A percentile compares a stretch with the other conserved stretches of the same genome.
These are phyloP conservation scores for Parnassius glacialis DNA, from an alignment of 2,888 invertebrate genomes.

Conservation along the genomic window DNA sequence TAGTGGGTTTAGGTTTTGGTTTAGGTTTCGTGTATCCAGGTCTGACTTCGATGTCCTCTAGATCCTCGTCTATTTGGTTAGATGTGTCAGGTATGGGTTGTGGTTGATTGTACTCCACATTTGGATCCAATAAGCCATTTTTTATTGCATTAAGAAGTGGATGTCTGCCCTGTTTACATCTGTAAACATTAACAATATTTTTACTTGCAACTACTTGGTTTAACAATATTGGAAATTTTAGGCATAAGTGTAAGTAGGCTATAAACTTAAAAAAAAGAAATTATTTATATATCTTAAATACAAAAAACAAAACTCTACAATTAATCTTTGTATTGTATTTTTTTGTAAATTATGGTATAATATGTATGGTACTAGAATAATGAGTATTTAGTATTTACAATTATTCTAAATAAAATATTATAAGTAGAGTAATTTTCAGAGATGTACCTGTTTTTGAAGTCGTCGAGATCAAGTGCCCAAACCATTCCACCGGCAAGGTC, in stretches of 20 bases:
- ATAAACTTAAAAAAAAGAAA: no score
- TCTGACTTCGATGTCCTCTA: constrained; percentile 66
- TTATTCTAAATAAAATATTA: no score
- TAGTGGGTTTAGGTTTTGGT: constrained; percentile 33
- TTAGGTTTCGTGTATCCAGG: constrained; percentile 45
- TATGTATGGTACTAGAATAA: no score
- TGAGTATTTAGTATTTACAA: no score
- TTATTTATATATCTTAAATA: no score
- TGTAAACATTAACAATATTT: constrained; percentile 39
- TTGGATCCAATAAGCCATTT: constrained; percentile 82
- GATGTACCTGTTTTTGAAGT: constrained; percentile 84
- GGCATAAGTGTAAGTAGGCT: no score
- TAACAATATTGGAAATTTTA: no score
- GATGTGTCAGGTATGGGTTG: constrained; percentile 47
- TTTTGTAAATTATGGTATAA: no score
- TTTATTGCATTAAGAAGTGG: constrained; percentile 90
- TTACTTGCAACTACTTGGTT: not conserved
- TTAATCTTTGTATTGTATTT: no score
- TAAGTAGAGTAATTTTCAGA: constrained; percentile 8
- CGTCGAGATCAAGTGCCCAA: constrained; percentile 94
- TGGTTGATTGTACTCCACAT: constrained; percentile 42
- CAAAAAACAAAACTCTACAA: no score
- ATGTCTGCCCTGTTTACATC: constrained; percentile 90
- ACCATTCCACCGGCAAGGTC: constrained; percentile 94
- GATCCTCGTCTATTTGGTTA: constrained; percentile 61